phyloP scores from a whole-genome alignment of 2,113 vertebrate species.

The Hyperopisus bebe region DNA sequence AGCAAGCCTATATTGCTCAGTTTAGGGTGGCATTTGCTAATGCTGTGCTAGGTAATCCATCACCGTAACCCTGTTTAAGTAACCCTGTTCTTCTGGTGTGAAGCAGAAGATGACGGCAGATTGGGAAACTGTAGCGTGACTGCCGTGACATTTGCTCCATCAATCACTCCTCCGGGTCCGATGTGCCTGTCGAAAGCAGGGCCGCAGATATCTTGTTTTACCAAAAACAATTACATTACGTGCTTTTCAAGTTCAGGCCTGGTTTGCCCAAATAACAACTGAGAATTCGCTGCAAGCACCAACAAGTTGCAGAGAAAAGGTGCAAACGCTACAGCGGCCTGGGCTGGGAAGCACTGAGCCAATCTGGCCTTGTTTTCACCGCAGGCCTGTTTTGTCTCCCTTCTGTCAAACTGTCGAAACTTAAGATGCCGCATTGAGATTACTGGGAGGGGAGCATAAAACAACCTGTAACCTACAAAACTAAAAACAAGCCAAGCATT shows the following conservation, averaged over 20 bases:
- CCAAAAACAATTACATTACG: slow-evolving; percentile 31
- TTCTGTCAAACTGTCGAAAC: slow-evolving; percentile 13
- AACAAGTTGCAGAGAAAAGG: slow-evolving; percentile 25
- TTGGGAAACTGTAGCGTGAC: not conserved
- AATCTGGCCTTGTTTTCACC: not conserved
- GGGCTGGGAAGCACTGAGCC: not conserved
- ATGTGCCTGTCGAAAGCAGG: not conserved
- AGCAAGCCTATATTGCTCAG: not conserved
- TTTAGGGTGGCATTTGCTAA: not conserved
- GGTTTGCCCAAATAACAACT: slow-evolving; percentile 13
- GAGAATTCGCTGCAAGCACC: slow-evolving; percentile 11
- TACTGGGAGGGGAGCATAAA: slow-evolving; percentile 5
- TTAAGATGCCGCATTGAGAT: slow-evolving; percentile 2
- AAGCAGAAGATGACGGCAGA: not conserved
- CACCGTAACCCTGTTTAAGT: not conserved
- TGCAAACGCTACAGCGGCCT: not conserved
- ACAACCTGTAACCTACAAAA: not conserved
- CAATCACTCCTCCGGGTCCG: slow-evolving; percentile 19
- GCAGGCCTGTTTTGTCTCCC: not conserved
- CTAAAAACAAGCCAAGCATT: slow-evolving; percentile 4
- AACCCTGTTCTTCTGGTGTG: not conserved
- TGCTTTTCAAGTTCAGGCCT: slow-evolving; percentile 16
- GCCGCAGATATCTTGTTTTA: slow-evolving; percentile 18
- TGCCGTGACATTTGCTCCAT: slow-evolving; percentile 24
- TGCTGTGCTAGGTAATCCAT: not conserved